A percentile compares a stretch with the other conserved stretches of the same genome.
These are phyloP conservation scores for Tiliacea citrago DNA, from an alignment of 2,888 invertebrate genomes.

Conservation along the genomic window DNA sequence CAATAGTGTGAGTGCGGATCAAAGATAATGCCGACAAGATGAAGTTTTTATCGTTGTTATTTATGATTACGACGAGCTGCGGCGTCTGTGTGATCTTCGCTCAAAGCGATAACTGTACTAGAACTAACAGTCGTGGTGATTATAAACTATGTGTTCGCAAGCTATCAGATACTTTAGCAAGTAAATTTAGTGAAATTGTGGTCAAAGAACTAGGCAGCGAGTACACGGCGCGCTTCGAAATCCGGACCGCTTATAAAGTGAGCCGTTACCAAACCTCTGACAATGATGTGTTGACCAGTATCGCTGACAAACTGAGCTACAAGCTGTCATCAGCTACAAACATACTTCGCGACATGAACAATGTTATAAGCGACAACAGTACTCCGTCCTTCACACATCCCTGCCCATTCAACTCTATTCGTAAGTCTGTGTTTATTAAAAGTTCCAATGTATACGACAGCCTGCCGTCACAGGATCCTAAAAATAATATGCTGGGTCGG, in stretches of 20 bases:
- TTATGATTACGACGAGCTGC: slow-evolving; percentile 77
- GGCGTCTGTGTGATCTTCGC: slow-evolving; percentile 75
- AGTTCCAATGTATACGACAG: slow-evolving; percentile 78
- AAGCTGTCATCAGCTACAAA: slow-evolving; percentile 84
- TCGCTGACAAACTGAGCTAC: slow-evolving; percentile 83
- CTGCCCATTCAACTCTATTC: slow-evolving; percentile 88
- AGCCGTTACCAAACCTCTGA: slow-evolving; percentile 81
- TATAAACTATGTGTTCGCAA: slow-evolving; percentile 82
- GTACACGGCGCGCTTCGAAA: slow-evolving; percentile 83
- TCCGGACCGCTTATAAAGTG: slow-evolving; percentile 83
- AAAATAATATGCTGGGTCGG: slow-evolving; percentile 78
- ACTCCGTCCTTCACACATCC: slow-evolving; percentile 88
- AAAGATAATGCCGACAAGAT: slow-evolving; percentile 84
- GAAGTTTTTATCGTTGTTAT: slow-evolving; percentile 83
- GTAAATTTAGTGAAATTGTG: slow-evolving; percentile 83
- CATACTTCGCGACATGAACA: slow-evolving; percentile 85
- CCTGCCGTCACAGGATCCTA: slow-evolving; percentile 74
- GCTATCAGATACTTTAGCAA: slow-evolving; percentile 80
- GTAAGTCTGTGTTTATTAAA: slow-evolving; percentile 86
- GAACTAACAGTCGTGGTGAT: slow-evolving; percentile 81
- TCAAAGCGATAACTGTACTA: slow-evolving; percentile 84
- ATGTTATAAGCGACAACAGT: slow-evolving; percentile 78
- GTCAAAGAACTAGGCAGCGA: slow-evolving; percentile 86
- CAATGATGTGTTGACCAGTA: slow-evolving; percentile 78
- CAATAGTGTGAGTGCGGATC: slow-evolving; percentile 64